Conservation (phyloP, 1,140 invertebrate species). For the Ostrea denselamellosa region DNA sequence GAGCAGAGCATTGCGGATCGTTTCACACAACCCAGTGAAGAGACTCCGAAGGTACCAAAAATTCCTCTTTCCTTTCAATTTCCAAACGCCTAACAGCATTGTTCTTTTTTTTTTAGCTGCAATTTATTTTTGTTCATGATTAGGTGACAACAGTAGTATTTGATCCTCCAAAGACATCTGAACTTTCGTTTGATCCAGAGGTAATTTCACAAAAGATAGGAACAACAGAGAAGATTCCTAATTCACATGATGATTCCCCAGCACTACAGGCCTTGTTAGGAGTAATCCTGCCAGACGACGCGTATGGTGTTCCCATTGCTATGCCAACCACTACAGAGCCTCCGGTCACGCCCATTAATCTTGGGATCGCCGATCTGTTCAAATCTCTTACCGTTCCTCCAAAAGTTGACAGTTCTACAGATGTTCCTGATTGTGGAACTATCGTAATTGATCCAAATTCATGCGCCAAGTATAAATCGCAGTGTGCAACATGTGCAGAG, state of each 20-base stretch:
- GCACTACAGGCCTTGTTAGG: slow-evolving; percentile 4
- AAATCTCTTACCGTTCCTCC: neutral
- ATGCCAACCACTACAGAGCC: neutral
- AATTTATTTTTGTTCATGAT: neutral
- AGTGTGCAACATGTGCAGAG: slow-evolving; percentile 22
- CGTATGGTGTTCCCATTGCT: neutral
- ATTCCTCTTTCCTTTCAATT: neutral
- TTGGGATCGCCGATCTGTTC: neutral
- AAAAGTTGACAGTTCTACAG: neutral
- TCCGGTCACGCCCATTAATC: neutral
- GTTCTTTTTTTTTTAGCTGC: no score
- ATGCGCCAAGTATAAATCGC: neutral
- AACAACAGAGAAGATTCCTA: neutral
- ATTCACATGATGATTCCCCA: neutral
- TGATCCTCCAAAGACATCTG: neutral
- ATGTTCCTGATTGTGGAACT: slow-evolving; percentile 27
- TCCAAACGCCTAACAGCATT: no score
- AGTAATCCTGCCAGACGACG: neutral
- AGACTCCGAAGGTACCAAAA: neutral
- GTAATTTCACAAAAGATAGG: neutral
- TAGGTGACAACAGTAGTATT: neutral
- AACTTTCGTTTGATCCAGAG: slow-evolving; percentile 19
- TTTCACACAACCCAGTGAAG: neutral
- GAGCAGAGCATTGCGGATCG: slow-evolving; percentile 7
- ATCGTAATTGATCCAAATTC: slow-evolving; percentile 18